Conservation (phyloP, 2,113 vertebrate species). For the Syngnathus typhle region DNA sequence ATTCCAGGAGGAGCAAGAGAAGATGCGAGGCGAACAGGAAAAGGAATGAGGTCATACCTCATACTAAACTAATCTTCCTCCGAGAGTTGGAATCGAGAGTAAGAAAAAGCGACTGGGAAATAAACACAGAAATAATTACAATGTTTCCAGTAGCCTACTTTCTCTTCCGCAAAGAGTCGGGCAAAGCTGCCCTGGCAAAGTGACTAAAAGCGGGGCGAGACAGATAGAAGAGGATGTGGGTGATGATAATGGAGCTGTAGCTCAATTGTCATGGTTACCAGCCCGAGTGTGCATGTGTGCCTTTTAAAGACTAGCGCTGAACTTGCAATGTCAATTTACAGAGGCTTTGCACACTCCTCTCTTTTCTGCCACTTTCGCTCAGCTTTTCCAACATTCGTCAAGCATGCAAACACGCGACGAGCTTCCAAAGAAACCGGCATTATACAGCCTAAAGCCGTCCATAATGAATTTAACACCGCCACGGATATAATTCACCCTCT, state of each 20-base stretch:
- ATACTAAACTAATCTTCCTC: slow-evolving; percentile 12
- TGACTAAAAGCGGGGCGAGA: slow-evolving; percentile 47
- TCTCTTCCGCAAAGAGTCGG: slow-evolving; percentile 40
- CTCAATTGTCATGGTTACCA: slow-evolving; percentile 67
- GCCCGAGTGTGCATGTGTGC: slow-evolving; percentile 13
- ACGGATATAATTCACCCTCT: slow-evolving; percentile 13
- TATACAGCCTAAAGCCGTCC: background rate
- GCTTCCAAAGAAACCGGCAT: background rate
- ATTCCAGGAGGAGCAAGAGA: slow-evolving; percentile 9
- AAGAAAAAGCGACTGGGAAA: background rate
- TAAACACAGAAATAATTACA: background rate
- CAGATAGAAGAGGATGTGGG: slow-evolving; percentile 52
- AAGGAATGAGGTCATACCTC: slow-evolving; percentile 30
- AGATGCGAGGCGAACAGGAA: slow-evolving; percentile 20
- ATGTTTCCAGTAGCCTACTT: slow-evolving; percentile 36
- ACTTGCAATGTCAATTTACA: slow-evolving; percentile 47
- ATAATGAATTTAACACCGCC: slow-evolving; percentile 6
- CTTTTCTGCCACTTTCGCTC: slow-evolving; percentile 10
- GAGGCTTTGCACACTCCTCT: slow-evolving; percentile 21
- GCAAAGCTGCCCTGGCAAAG: slow-evolving; percentile 26
- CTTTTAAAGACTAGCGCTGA: slow-evolving; percentile 16
- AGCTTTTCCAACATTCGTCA: background rate
- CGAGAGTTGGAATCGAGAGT: slow-evolving; percentile 1
- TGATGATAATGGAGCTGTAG: slow-evolving; percentile 57
- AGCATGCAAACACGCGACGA: background rate